Conservation (phyloP, 2,797 vertebrate species). For the Nannoperca australis region DNA sequence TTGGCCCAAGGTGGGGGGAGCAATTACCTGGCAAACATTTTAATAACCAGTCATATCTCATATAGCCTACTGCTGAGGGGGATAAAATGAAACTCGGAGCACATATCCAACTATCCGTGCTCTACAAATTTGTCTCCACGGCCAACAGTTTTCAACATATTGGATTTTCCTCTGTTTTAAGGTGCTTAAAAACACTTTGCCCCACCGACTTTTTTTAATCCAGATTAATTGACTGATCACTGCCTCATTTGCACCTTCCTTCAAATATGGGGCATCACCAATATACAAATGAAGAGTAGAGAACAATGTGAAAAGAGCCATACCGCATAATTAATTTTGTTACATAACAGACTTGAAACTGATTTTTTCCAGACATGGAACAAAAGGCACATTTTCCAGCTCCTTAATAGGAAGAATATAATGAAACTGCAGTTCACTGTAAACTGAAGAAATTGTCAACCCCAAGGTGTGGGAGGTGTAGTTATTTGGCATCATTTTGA, state of each 20-base stretch:
- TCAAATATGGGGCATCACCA: not conserved
- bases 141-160: slow-evolving; percentile 63
- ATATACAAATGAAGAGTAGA: slow-evolving; percentile 11
- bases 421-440: slow-evolving; percentile 43
- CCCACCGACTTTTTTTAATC: not conserved
- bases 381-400: slow-evolving; percentile 26
- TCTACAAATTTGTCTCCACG: slow-evolving; percentile 64
- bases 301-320: slow-evolving; percentile 4
- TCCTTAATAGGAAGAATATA: slow-evolving; percentile 32
- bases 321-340: slow-evolving; percentile 2
- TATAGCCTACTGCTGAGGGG: slow-evolving; percentile 63
- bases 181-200: slow-evolving; percentile 51
- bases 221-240: slow-evolving; percentile 42
- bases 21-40: slow-evolving; percentile 81
- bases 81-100: slow-evolving; percentile 64
- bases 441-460: slow-evolving; percentile 33
- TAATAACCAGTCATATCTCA: slow-evolving; percentile 80
- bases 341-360: slow-evolving; percentile 26
- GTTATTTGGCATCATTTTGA: slow-evolving; percentile 49
- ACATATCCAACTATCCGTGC: slow-evolving; percentile 61
- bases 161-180: slow-evolving; percentile 62
- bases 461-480: slow-evolving; percentile 32
- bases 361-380: slow-evolving; percentile 45
- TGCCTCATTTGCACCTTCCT: slow-evolving; percentile 28
- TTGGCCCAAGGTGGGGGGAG: slow-evolving; percentile 73